Percentiles rank a stretch among this genome's conserved stretches.
phyloP scores from a whole-genome alignment of 2,888 invertebrate genomes.

The Cheiracanthium punctorium region DNA sequence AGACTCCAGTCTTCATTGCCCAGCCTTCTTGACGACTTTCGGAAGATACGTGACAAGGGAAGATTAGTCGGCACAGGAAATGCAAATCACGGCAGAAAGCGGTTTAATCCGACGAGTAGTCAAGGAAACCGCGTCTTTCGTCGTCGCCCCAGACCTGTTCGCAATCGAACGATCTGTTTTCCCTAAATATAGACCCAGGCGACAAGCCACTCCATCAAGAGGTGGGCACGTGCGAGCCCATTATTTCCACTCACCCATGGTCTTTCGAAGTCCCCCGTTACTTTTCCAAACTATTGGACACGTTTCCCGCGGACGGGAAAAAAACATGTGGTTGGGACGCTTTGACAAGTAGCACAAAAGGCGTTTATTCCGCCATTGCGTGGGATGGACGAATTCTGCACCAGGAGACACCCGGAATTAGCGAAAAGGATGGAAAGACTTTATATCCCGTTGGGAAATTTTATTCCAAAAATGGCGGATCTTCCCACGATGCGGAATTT shows the following conservation, averaged over 20 bases:
- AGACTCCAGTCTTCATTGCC: no score
- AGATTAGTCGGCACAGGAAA: no score
- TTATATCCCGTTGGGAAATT: not conserved
- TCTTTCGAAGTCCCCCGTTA: not conserved
- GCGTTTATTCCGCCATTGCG: not conserved
- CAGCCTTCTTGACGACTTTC: no score
- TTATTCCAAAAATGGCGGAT: not conserved
- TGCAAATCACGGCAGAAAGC: no score
- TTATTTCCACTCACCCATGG: not conserved
- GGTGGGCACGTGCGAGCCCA: not conserved
- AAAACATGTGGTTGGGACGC: not conserved
- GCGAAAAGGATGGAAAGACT: not conserved
- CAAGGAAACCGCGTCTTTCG: not conserved
- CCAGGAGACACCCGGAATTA: not conserved
- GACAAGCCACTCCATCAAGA: not conserved
- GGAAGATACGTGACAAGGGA: no score
- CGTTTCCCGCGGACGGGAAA: not conserved
- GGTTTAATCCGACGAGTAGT: no score
- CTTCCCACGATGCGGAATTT: not conserved
- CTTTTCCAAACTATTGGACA: not conserved
- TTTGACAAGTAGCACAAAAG: not conserved
- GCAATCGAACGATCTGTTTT: not conserved
- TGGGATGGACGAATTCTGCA: not conserved
- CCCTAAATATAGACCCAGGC: not conserved
- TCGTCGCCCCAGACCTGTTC: not conserved